Percentiles rank a stretch among this genome's conserved stretches.
These are phyloP conservation scores for Chloropsis cyanopogon DNA, from an alignment of 2,113 vertebrate genomes.

Conservation along the genomic window DNA sequence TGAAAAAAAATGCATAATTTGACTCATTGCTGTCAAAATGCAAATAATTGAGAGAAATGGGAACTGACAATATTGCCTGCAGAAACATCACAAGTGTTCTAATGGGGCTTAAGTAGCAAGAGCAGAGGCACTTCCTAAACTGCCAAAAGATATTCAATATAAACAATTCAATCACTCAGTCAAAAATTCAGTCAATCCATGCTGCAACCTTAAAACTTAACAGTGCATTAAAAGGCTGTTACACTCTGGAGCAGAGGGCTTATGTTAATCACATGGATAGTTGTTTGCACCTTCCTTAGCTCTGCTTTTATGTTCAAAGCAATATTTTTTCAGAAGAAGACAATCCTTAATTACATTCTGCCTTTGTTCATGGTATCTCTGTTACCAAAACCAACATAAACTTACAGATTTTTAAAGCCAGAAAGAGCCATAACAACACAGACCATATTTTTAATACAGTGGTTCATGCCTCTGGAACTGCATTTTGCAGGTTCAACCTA, in stretches of 20 bases:
- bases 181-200: background rate
- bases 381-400: background rate
- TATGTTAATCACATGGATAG: background rate
- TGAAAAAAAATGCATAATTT: background rate
- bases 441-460: background rate
- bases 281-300: background rate
- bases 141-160: background rate
- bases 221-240: background rate
- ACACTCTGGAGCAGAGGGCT: background rate
- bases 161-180: background rate
- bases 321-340: background rate
- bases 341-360: background rate
- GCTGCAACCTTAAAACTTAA: background rate
- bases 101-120: background rate
- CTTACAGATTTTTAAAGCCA: background rate
- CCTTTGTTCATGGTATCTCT: background rate
- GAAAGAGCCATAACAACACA: background rate
- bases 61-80: background rate
- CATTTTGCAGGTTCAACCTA: background rate
- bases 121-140: background rate
- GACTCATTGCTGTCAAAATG: constrained; percentile 5
- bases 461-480: background rate
- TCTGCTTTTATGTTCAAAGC: background rate
- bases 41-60: background rate
- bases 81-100: background rate